Conservation (phyloP, 2,113 vertebrate genomes). For the Hyperoodon ampullatus region DNA sequence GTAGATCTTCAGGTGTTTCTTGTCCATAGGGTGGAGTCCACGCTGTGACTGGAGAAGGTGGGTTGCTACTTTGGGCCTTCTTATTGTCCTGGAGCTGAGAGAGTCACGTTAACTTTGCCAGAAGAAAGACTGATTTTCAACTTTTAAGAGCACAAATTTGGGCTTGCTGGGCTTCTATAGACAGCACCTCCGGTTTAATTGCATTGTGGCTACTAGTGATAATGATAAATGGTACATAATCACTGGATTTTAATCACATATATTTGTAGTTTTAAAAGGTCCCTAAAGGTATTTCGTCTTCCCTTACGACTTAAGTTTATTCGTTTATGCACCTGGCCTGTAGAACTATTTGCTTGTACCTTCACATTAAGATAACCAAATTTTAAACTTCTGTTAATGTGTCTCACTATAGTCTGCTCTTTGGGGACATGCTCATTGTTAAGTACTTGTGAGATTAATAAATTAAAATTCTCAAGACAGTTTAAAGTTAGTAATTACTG, state of each 20-base stretch:
- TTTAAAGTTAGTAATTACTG: constrained; percentile 58
- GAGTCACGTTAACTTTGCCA: not conserved
- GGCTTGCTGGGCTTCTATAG: not conserved
- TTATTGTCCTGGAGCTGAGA: not conserved
- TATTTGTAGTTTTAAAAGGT: not conserved
- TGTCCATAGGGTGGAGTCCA: not conserved
- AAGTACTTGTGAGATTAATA: constrained; percentile 42
- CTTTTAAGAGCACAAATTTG: not conserved
- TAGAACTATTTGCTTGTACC: not conserved
- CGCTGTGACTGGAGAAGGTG: not conserved
- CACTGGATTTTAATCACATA: not conserved
- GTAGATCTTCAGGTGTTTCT: constrained; percentile 35
- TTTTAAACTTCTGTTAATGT: constrained; percentile 18
- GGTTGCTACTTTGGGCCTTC: not conserved
- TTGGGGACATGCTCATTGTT: not conserved
- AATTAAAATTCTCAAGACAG: constrained; percentile 47
- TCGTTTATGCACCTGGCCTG: not conserved
- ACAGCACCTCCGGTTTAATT: not conserved
- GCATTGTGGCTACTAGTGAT: not conserved
- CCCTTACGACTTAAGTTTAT: not conserved
- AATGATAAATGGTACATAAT: not conserved
- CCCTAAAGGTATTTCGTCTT: not conserved
- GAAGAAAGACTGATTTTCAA: not conserved
- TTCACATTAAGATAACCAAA: not conserved
- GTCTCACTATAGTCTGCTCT: not conserved